A percentile compares a stretch with the other conserved stretches of the same genome.
Conservation (phyloP, 1,140 invertebrate species). For the Scaptodrosophila lebanonensis region DNA sequence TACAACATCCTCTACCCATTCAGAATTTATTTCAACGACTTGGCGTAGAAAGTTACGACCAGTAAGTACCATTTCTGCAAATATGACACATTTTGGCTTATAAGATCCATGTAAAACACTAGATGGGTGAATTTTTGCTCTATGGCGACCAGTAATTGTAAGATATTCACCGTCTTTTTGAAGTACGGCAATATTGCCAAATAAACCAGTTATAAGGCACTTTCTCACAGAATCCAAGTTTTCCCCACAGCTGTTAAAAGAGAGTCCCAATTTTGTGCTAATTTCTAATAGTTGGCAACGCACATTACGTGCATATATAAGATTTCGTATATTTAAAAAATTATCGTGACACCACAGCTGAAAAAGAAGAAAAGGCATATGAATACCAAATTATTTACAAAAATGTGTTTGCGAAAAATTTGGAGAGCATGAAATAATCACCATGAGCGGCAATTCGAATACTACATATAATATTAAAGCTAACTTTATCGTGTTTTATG, state of each 20-base stretch:
- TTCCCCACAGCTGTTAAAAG: conserved; percentile 85
- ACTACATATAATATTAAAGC: too few species aligned
- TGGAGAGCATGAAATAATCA: too few species aligned
- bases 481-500: too few species aligned
- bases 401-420: too few species aligned
- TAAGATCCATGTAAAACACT: conserved; percentile 78
- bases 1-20: conserved; percentile 84
- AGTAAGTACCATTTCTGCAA: conserved; percentile 92
- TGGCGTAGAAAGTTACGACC: conserved; percentile 88
- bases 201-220: conserved; percentile 89
- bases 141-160: conserved; percentile 80
- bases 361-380: conserved; percentile 40
- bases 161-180: conserved; percentile 86
- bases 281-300: conserved; percentile 89
- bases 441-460: too few species aligned
- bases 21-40: conserved; percentile 84
- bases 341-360: conserved; percentile 94
- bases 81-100: conserved; percentile 89
- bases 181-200: conserved; percentile 92
- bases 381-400: neutral
- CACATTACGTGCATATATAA: conserved; percentile 89
- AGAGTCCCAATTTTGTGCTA: conserved; percentile 84
- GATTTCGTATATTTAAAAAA: conserved; percentile 90
- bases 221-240: conserved; percentile 85
- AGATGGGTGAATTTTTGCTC: conserved; percentile 71